Conservation (phyloP, 2,797 vertebrate species). For the Pangasius djambal region DNA sequence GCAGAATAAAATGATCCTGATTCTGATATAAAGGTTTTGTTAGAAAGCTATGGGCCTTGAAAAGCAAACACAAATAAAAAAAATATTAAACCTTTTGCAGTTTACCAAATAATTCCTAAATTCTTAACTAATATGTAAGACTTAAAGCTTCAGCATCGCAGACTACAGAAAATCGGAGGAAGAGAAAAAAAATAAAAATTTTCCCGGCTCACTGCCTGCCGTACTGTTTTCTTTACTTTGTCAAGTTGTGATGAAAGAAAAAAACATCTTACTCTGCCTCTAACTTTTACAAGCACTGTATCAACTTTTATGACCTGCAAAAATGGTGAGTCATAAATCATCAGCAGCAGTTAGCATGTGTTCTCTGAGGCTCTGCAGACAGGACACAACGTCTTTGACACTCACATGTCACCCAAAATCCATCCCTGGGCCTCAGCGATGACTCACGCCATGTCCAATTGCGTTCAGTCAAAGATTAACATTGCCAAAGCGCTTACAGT, state of each 20-base stretch:
- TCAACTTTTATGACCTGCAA: constrained; percentile 28
- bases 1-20: background rate
- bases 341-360: constrained; percentile 48
- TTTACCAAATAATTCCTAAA: background rate
- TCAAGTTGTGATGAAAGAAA: background rate
- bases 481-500: constrained; percentile 49
- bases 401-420: constrained; percentile 19
- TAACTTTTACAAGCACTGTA: background rate
- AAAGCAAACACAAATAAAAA: background rate
- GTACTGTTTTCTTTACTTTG: background rate
- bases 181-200: background rate
- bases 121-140: background rate
- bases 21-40: background rate
- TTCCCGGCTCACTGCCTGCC: background rate
- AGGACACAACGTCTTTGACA: constrained; percentile 37
- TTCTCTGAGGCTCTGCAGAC: constrained; percentile 29
- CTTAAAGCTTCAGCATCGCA: background rate
- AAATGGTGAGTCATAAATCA: constrained; percentile 62
- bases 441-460: constrained; percentile 64
- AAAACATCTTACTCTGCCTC: background rate
- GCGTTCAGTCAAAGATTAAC: constrained; percentile 52
- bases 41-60: background rate
- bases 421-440: constrained; percentile 21
- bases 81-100: background rate
- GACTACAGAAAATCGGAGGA: background rate